Percentiles rank a stretch among this genome's conserved stretches.
Evolutionary conservation across 1,140 invertebrate genomes (phyloP).

Genomic region (Drosophila navojoa): DNA sequence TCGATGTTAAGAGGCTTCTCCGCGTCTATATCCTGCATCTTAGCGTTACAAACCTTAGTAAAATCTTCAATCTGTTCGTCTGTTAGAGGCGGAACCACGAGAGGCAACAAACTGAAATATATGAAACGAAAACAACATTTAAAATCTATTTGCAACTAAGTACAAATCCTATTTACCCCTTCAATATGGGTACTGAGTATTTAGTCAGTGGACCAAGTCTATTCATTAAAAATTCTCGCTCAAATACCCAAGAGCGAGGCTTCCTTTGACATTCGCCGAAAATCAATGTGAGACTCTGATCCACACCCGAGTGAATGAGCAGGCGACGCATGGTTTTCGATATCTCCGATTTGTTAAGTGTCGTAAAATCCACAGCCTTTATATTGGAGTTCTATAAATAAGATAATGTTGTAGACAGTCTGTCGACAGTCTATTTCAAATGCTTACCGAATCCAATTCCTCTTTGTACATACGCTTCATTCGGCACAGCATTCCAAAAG

Average conservation of each 20-base stretch:
- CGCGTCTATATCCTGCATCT: slow-evolving; percentile 1
- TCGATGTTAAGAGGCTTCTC: slow-evolving; percentile 7
- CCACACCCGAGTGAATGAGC: slow-evolving; percentile 63
- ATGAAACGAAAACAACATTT: neutral
- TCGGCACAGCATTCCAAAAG: slow-evolving; percentile 63
- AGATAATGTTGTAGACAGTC: neutral
- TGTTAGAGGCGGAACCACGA: slow-evolving; percentile 57
- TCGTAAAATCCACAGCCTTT: slow-evolving; percentile 56
- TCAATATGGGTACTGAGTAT: slow-evolving; percentile 56
- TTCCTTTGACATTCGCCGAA: slow-evolving; percentile 69
- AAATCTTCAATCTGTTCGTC: slow-evolving; percentile 39
- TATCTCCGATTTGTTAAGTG: slow-evolving; percentile 42
- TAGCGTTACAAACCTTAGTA: slow-evolving; percentile 18
- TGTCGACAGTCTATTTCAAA: fast-evolving
- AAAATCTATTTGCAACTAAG: neutral
- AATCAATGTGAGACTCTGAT: slow-evolving; percentile 56
- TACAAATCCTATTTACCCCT: slow-evolving; percentile 43
- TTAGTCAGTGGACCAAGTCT: slow-evolving; percentile 45
- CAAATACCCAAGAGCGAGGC: slow-evolving; percentile 65
- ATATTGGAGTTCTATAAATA: slow-evolving; percentile 54
- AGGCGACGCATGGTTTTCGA: slow-evolving; percentile 57
- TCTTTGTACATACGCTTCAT: slow-evolving; percentile 77
- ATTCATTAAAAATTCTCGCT: slow-evolving; percentile 55
- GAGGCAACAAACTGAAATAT: slow-evolving; percentile 51
- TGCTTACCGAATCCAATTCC: slow-evolving; percentile 69